Percentiles rank a stretch among this genome's conserved stretches.
phyloP scores from a whole-genome alignment of 2,888 invertebrate species.

The Cerastis leucographa region DNA sequence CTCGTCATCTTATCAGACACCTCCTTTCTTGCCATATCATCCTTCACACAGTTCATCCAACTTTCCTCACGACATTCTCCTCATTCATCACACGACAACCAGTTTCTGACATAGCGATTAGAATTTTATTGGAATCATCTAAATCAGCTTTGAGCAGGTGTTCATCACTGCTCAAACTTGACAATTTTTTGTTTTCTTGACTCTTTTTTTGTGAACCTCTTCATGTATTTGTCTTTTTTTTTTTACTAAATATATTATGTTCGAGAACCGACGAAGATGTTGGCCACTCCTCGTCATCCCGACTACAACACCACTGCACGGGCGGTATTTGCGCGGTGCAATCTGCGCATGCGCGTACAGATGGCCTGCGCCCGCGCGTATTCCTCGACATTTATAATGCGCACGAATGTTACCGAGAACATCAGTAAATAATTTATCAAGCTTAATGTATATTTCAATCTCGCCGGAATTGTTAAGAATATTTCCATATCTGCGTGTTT shows the following conservation, averaged over 20 bases:
- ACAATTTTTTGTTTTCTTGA: too few species aligned
- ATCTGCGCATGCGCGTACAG: conserved; percentile 55
- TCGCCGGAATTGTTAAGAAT: conserved; percentile 50
- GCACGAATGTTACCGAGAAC: conserved; percentile 57
- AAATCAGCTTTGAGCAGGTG: background rate
- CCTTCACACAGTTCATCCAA: too few species aligned
- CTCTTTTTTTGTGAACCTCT: background rate
- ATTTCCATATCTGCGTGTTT: conserved; percentile 53
- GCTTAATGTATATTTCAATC: conserved; percentile 59
- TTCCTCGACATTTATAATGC: conserved; percentile 58
- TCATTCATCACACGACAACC: too few species aligned
- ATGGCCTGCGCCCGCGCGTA: conserved; percentile 45
- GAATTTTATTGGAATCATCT: background rate
- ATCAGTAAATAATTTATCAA: conserved; percentile 62
- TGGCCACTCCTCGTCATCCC: conserved; percentile 25
- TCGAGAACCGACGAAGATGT: too few species aligned
- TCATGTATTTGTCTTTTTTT: background rate
- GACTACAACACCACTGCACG: conserved; percentile 29
- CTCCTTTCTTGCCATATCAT: too few species aligned
- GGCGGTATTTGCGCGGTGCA: conserved; percentile 54
- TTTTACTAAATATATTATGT: background rate
- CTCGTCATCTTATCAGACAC: too few species aligned
- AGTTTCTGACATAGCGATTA: background rate
- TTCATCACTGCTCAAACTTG: background rate
- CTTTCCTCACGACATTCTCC: too few species aligned